These are phyloP conservation scores for Ptychodera flava DNA, from an alignment of 35 echinoderm and acorn worm species.

Conservation along the genomic window DNA sequence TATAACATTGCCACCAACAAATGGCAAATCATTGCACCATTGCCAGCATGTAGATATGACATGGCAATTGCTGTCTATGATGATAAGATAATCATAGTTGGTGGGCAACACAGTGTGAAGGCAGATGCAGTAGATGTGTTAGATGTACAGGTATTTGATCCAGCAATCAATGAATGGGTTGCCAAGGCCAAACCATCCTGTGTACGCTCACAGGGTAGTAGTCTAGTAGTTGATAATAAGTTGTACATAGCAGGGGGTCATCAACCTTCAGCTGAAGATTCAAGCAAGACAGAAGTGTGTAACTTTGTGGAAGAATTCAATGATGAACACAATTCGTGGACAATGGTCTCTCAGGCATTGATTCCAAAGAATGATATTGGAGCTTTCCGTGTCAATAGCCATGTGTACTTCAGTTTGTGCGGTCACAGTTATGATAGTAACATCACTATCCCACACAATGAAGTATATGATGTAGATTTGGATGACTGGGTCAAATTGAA, in stretches of 20 bases:
- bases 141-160: slow-evolving; percentile 7
- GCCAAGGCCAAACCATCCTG: slow-evolving; percentile 1
- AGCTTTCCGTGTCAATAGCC: slow-evolving; percentile 17
- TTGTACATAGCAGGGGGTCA: slow-evolving; percentile 1
- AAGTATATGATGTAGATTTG: slow-evolving; percentile 42
- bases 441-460: not conserved
- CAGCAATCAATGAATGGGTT: not conserved
- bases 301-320: not conserved
- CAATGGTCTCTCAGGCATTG: not conserved
- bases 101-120: not conserved
- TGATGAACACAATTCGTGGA: not conserved
- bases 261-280: slow-evolving; percentile 7
- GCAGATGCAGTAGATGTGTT: slow-evolving; percentile 8
- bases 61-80: slow-evolving; percentile 8
- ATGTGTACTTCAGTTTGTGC: slow-evolving; percentile 23
- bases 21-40: slow-evolving; percentile 34
- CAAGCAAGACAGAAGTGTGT: not conserved
- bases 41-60: slow-evolving; percentile 11
- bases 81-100: slow-evolving; percentile 11
- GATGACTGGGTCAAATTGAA: slow-evolving; percentile 22
- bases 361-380: slow-evolving; percentile 27
- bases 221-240: slow-evolving; percentile 8
- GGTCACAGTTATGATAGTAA: slow-evolving; percentile 23
- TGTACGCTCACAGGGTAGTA: not conserved
- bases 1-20: slow-evolving; percentile 21